Conservation (phyloP, 1,140 invertebrate species). For the Atopsyche davidsoni region DNA sequence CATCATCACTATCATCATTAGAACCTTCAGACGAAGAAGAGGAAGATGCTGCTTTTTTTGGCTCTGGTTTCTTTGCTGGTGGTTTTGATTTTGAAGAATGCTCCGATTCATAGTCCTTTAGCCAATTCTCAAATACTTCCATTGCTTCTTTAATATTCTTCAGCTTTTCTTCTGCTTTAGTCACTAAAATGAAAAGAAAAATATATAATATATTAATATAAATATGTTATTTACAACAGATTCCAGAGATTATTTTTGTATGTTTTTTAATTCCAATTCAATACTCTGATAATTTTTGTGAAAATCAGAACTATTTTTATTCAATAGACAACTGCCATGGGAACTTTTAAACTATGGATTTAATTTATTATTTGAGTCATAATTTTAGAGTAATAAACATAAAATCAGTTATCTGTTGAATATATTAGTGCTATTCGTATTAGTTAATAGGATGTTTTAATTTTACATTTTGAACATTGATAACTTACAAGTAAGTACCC, state of each 20-base stretch:
- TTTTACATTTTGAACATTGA: background rate
- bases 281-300: too few relatives aligned
- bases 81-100: constrained; percentile 38
- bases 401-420: too few relatives aligned
- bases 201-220: constrained; percentile 10
- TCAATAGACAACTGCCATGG: too few relatives aligned
- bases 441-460: too few relatives aligned
- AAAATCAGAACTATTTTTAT: too few relatives aligned
- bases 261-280: too few relatives aligned
- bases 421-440: too few relatives aligned
- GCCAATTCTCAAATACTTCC: constrained; percentile 58
- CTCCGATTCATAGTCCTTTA: constrained; percentile 49
- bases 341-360: too few relatives aligned
- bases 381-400: too few relatives aligned
- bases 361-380: too few relatives aligned
- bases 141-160: constrained; percentile 64
- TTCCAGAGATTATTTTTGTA: too few relatives aligned
- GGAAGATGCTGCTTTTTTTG: background rate
- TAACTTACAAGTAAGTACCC: constrained; percentile 55
- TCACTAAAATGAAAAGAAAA: constrained; percentile 47
- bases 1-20: constrained; percentile 37
- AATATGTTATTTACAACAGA: too few relatives aligned
- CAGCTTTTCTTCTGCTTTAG: constrained; percentile 61
- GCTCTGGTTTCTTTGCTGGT: constrained; percentile 34
- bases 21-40: constrained; percentile 33